Evolutionary conservation across 2,888 invertebrate genomes (phyloP), one percentile per base, ranked within the genome.

Genomic region (Eilema sororculum): DNA sequence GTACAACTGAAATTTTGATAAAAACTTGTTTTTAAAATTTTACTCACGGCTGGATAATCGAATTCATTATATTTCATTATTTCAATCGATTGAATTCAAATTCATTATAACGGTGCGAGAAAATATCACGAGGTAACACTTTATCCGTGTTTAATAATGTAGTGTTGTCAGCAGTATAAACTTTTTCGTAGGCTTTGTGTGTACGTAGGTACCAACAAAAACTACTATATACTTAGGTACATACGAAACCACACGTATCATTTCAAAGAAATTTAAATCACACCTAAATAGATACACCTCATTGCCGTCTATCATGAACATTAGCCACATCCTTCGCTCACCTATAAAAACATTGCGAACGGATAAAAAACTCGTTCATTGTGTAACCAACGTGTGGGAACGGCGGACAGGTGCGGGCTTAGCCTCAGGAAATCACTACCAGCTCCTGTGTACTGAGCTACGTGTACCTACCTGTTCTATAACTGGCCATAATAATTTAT

Each of bases 361-460:
- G 89, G 87, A 91, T 90, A 93, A 92, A 91, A 93, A 92, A 86
- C 89, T 84, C 81, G 91, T 89, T 91, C 90, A 90, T 91, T 91
- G 91, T 90, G 88, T 89, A 90, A 91, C 86, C 66, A 84, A 85
- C 87, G 90, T 91, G 92, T 92, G 93, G 92, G 93, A 93, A 93
- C 88, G 73, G 62, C 72, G 81, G 84, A 89, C 93, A 93, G 93
- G 93, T 93, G 93, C 88, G 83, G 74, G 82, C 80, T 75, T 80
- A 69, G 89, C 86, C 88, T 88, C 86, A 89, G 91, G 91, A 92
- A 92, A 91, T 91, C 92, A 86, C 86, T 85, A 88, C 87, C 65
- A 72, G 72, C 72, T 72, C 68, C 72, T 72, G 72, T 89, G 90
- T 89, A 80, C 85, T 79, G 79, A 80, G 78, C 71, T 65, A 65